Conservation (phyloP, 2,797 vertebrate species). For the Urophycis tenuis region DNA sequence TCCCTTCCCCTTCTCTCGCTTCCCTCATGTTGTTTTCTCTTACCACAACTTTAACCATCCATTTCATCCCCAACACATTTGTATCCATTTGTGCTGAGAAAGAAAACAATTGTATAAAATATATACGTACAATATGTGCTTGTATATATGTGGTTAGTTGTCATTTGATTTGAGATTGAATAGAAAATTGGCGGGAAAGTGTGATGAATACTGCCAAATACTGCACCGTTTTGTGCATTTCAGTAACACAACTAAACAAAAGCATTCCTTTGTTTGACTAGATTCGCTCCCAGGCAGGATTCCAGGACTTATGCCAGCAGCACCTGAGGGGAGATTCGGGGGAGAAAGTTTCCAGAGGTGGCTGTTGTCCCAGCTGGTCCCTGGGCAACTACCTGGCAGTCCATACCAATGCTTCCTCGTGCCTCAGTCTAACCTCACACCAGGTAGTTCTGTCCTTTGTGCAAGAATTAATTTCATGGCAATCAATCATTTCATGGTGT, state of each 20-base stretch:
- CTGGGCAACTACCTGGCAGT: constrained; percentile 93
- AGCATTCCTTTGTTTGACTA: constrained; percentile 53
- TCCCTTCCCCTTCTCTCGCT: neutral
- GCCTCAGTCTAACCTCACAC: constrained; percentile 82
- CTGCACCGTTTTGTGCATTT: neutral
- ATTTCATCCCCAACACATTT: neutral
- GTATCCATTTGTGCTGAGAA: neutral
- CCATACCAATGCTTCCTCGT: constrained; percentile 89
- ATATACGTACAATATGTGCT: neutral
- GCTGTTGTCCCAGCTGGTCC: constrained; percentile 97
- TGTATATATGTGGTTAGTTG: too few relatives aligned
- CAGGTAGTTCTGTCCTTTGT: constrained; percentile 58
- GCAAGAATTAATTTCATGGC: neutral
- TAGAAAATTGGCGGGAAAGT: neutral
- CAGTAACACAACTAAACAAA: neutral
- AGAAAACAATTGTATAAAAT: neutral
- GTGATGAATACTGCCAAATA: neutral
- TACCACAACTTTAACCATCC: neutral
- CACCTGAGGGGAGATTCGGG: constrained; percentile 48
- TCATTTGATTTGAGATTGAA: neutral
- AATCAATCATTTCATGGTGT: neutral
- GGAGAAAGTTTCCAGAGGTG: constrained; percentile 56
- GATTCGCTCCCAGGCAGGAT: constrained; percentile 86
- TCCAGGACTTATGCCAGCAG: constrained; percentile 86
- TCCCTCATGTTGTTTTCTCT: neutral